Percentiles rank a stretch among this genome's conserved stretches.
Evolutionary conservation across 2,113 vertebrate genomes (phyloP).

Genomic region (Heliornis fulica): DNA sequence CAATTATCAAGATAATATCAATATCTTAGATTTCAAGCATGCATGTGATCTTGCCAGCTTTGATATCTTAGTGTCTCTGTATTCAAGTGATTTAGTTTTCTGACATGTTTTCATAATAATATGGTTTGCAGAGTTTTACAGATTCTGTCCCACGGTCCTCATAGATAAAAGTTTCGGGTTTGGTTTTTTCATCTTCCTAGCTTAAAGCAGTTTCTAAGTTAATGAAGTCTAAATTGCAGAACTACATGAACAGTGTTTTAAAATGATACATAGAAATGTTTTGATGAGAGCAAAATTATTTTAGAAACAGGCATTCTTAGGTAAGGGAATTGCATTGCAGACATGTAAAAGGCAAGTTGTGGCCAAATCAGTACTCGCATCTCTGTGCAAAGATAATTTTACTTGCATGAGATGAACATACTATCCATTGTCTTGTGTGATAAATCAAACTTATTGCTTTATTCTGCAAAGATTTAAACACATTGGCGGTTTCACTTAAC

Average conservation of each 20-base stretch:
- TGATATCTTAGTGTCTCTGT: no score
- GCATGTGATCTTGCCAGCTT: conserved; percentile 59
- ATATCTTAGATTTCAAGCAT: conserved; percentile 6
- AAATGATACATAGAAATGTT: neutral
- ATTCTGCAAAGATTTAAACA: neutral
- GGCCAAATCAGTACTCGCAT: neutral
- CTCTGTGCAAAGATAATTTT: neutral
- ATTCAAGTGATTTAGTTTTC: no score
- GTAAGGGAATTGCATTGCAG: neutral
- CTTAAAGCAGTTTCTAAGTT: neutral
- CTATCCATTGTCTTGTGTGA: neutral
- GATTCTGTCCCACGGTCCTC: neutral
- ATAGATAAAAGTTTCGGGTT: neutral
- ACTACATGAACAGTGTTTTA: neutral
- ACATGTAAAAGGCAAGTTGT: neutral
- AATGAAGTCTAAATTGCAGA: neutral
- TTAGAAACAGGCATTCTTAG: neutral
- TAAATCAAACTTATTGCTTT: neutral
- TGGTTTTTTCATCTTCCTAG: neutral
- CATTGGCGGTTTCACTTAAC: neutral
- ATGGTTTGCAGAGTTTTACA: conserved; percentile 47
- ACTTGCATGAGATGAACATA: neutral
- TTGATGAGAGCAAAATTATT: neutral
- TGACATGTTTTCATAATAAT: conserved; percentile 76
- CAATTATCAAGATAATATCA: neutral